These are phyloP conservation scores for Porites evermanni DNA, from an alignment of 92 coral and sea anemone species.

Conservation along the genomic window DNA sequence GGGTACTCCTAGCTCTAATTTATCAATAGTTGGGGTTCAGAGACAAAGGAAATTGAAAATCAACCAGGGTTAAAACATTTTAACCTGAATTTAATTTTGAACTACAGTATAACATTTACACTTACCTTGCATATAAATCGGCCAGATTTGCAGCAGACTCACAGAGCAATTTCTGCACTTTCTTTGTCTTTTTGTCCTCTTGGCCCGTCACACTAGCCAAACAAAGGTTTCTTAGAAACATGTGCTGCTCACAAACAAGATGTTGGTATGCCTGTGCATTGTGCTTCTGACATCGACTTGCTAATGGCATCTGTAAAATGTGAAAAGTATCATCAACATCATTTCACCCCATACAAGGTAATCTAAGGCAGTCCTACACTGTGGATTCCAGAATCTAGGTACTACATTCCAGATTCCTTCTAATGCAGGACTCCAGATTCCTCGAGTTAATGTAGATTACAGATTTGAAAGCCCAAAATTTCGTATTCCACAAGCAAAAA, in stretches of 20 bases:
- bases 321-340: background rate
- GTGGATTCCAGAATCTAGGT: too few relatives aligned
- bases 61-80: too few relatives aligned
- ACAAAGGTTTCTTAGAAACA: conserved; percentile 83
- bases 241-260: conserved; percentile 92
- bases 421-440: too few relatives aligned
- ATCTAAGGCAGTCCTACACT: too few relatives aligned
- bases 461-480: too few relatives aligned
- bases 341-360: too few relatives aligned
- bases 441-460: too few relatives aligned
- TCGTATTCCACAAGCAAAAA: too few relatives aligned
- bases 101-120: background rate
- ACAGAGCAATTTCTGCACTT: conserved; percentile 61
- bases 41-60: too few relatives aligned
- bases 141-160: conserved; percentile 91
- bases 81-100: too few relatives aligned
- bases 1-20: background rate
- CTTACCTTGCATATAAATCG: conserved; percentile 81
- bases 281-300: conserved; percentile 85
- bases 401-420: too few relatives aligned
- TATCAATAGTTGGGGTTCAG: too few relatives aligned
- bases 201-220: conserved; percentile 47
- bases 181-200: conserved; percentile 70
- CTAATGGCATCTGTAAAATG: conserved; percentile 81
- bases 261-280: conserved; percentile 90